phyloP scores from a whole-genome alignment of 2,113 vertebrate species.

The Rhinoderma darwinii region DNA sequence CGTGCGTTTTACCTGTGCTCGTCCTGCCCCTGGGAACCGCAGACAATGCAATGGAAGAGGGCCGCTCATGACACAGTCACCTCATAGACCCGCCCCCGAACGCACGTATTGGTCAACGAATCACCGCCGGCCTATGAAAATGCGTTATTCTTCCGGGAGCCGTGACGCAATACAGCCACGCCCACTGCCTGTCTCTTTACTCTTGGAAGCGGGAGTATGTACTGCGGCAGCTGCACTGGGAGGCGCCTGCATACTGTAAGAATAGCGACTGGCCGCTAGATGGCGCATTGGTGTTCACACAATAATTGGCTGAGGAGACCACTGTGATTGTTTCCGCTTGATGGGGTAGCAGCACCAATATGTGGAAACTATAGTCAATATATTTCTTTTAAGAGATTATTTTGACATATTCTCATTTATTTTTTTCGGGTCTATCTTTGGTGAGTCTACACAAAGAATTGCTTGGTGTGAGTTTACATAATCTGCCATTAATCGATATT shows the following conservation, averaged over 20 bases:
- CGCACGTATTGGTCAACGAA: background rate
- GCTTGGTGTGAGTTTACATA: too few relatives aligned
- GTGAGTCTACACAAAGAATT: too few relatives aligned
- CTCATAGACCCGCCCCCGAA: background rate
- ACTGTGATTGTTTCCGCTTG: background rate
- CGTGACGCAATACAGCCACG: background rate
- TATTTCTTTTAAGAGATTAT: too few relatives aligned
- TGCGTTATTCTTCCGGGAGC: background rate
- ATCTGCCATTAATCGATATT: too few relatives aligned
- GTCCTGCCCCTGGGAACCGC: conserved; percentile 7
- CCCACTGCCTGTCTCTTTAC: background rate
- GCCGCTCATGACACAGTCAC: conserved; percentile 44
- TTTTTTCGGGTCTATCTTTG: too few relatives aligned
- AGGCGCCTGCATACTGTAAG: background rate
- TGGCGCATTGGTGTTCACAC: background rate
- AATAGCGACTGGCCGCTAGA: background rate
- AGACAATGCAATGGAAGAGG: conserved; percentile 40
- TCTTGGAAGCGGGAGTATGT: background rate
- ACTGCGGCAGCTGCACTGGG: conserved; percentile 39
- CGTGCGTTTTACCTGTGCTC: conserved; percentile 8
- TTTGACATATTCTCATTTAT: too few relatives aligned
- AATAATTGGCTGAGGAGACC: background rate
- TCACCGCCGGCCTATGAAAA: background rate
- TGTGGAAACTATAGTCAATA: too few relatives aligned
- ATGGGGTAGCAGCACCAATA: too few relatives aligned